phyloP scores from a whole-genome alignment of 2,888 invertebrate species.

The Callimorpha dominula region DNA sequence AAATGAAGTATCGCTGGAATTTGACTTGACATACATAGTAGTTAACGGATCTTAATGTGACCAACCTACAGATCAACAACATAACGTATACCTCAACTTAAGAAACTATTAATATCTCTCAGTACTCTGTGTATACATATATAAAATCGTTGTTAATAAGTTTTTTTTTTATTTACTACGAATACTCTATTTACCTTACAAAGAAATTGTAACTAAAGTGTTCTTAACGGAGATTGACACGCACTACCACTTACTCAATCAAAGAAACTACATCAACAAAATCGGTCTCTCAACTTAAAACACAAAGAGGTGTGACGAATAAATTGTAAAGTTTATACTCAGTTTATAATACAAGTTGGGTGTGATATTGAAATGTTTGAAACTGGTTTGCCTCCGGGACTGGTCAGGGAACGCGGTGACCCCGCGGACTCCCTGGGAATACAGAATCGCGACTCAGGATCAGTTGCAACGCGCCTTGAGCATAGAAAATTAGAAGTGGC shows the following conservation, averaged over 20 bases:
- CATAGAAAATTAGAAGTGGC: slow-evolving; percentile 80
- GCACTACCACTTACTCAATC: slow-evolving; percentile 11
- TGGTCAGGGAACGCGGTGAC: slow-evolving; percentile 79
- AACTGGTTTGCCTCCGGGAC: slow-evolving; percentile 79
- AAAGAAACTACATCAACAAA: slow-evolving; percentile 19
- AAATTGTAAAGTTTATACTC: slow-evolving; percentile 47
- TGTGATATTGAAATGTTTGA: slow-evolving; percentile 84
- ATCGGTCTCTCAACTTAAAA: slow-evolving; percentile 28
- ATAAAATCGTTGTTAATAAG: not conserved
- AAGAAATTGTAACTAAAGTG: slow-evolving; percentile 2
- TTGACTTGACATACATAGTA: not conserved
- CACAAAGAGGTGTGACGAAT: slow-evolving; percentile 48
- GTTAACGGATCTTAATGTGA: not conserved
- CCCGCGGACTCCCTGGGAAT: slow-evolving; percentile 76
- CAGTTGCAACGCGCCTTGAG: slow-evolving; percentile 64
- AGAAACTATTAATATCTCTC: not conserved
- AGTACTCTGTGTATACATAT: not conserved
- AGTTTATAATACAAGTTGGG: slow-evolving; percentile 72
- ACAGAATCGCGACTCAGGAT: slow-evolving; percentile 77
- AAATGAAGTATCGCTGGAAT: slow-evolving; percentile 3
- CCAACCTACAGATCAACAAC: not conserved
- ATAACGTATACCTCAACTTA: too few species aligned
- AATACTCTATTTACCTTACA: not conserved
- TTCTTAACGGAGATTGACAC: slow-evolving; percentile 1
- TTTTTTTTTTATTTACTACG: not conserved